phyloP scores from a whole-genome alignment of 2,113 vertebrate species.

The Sebastes schlegelii region DNA sequence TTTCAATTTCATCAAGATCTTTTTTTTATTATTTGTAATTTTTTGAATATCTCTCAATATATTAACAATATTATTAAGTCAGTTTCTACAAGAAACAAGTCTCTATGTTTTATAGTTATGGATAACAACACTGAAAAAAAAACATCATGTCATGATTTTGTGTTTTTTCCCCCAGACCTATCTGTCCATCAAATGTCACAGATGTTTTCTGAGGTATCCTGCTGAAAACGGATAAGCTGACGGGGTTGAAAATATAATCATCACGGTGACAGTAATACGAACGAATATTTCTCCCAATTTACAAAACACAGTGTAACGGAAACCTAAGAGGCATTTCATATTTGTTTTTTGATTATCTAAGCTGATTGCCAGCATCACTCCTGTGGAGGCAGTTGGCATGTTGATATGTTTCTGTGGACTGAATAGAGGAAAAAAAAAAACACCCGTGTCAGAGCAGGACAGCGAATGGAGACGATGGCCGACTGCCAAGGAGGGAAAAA shows the following conservation, averaged over 20 bases:
- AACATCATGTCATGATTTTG: not conserved
- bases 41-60: not conserved
- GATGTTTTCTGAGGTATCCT: constrained; percentile 12
- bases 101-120: not conserved
- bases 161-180: not conserved
- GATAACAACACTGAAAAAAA: not conserved
- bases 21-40: too few species aligned
- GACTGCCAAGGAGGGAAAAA: constrained; percentile 34
- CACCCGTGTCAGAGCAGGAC: constrained; percentile 1
- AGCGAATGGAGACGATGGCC: constrained; percentile 35
- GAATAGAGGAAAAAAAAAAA: constrained; percentile 5
- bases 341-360: constrained; percentile 54
- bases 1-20: too few species aligned
- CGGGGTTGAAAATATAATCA: not conserved
- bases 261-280: constrained; percentile 14
- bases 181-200: constrained; percentile 11
- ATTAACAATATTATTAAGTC: not conserved
- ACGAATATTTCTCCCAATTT: constrained; percentile 5
- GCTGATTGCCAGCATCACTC: constrained; percentile 29
- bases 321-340: constrained; percentile 9
- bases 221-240: constrained; percentile 15
- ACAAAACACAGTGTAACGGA: not conserved
- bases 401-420: constrained; percentile 18
- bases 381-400: constrained; percentile 31
- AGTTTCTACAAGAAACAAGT: not conserved